phyloP scores from a whole-genome alignment of 1,140 invertebrate species.

The Pararge aegeria region DNA sequence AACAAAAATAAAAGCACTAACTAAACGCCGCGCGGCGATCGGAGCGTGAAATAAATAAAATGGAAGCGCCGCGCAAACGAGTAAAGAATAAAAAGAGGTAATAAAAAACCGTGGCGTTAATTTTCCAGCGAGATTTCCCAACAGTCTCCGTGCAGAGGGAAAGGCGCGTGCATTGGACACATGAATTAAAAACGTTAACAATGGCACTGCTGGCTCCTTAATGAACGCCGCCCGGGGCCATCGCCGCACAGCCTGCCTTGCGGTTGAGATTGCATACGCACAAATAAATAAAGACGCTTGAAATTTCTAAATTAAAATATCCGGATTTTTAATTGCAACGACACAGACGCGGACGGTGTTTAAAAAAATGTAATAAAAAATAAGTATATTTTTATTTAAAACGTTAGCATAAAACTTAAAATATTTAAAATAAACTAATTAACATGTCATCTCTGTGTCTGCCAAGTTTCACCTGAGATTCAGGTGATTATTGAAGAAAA shows the following conservation, averaged over 20 bases:
- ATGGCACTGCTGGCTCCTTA: slow-evolving; percentile 65
- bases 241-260: slow-evolving; percentile 16
- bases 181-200: slow-evolving; percentile 78
- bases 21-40: slow-evolving; percentile 65
- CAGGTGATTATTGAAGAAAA: too few relatives aligned
- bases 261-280: slow-evolving; percentile 18
- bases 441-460: too few relatives aligned
- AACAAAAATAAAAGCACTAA: slow-evolving; percentile 56
- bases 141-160: slow-evolving; percentile 51
- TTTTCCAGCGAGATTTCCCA: slow-evolving; percentile 76
- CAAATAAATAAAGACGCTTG: slow-evolving; percentile 20
- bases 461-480: too few relatives aligned
- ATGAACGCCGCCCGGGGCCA: slow-evolving; percentile 56
- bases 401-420: not conserved
- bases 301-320: slow-evolving; percentile 16
- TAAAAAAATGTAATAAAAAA: not conserved
- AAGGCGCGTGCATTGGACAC: slow-evolving; percentile 72
- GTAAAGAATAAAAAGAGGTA: slow-evolving; percentile 47
- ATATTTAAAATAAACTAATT: too few relatives aligned
- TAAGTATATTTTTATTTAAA: too few relatives aligned
- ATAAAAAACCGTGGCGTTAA: slow-evolving; percentile 67
- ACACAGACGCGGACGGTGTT: too few relatives aligned
- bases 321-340: slow-evolving; percentile 12
- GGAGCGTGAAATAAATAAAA: slow-evolving; percentile 75
- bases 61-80: slow-evolving; percentile 62